Percentiles rank a stretch among this genome's conserved stretches.
These are phyloP conservation scores for Acrobasis suavella DNA, from an alignment of 2,888 invertebrate genomes.

Conservation along the genomic window DNA sequence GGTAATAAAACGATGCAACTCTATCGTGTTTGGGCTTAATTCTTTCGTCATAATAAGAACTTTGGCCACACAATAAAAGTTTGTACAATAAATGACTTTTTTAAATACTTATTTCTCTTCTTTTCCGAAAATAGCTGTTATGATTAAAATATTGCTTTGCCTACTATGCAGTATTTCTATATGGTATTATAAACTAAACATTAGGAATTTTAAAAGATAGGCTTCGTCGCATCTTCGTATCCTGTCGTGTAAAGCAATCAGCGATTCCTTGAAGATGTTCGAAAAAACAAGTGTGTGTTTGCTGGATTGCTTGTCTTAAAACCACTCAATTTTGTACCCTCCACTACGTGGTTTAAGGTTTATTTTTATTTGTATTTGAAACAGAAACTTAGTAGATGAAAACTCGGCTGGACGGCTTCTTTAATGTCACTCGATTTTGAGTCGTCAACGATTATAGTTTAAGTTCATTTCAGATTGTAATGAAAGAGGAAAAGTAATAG, in stretches of 20 bases:
- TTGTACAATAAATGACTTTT: no score
- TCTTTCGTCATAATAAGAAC: no score
- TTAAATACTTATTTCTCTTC: no score
- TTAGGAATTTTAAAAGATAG: slow-evolving; percentile 1
- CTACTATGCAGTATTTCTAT: no score
- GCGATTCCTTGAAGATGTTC: slow-evolving; percentile 9
- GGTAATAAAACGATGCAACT: no score
- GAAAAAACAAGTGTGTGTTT: slow-evolving; percentile 5
- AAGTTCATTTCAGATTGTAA: background rate
- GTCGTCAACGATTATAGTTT: background rate
- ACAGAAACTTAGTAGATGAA: background rate
- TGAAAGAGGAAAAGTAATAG: slow-evolving; percentile 49
- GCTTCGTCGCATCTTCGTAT: background rate
- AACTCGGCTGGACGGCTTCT: background rate
- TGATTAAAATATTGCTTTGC: no score
- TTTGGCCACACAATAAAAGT: no score
- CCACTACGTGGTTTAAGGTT: background rate
- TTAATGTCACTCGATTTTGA: background rate
- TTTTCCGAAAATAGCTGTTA: no score
- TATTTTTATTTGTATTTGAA: background rate
- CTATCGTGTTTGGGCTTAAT: no score
- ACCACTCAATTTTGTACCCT: background rate
- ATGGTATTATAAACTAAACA: background rate
- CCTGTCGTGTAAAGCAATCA: slow-evolving; percentile 12
- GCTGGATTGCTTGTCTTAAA: background rate